Percentiles rank a stretch among this genome's conserved stretches.
Conservation (phyloP, 2,113 vertebrate genomes). For the Pontoporia blainvillei region DNA sequence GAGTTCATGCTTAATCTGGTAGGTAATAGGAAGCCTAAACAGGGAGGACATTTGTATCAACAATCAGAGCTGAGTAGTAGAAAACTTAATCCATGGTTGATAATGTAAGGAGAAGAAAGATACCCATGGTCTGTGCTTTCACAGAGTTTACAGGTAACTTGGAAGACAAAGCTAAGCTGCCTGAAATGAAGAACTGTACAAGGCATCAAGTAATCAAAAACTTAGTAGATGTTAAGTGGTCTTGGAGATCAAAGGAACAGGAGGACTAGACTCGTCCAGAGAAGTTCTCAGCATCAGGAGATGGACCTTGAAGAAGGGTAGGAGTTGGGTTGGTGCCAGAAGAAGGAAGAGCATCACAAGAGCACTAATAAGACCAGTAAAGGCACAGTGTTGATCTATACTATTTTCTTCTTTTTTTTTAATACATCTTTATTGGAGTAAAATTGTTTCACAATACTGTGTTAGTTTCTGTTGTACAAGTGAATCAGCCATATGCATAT, state of each 20-base stretch:
- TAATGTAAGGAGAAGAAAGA: background rate
- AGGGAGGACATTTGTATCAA: background rate
- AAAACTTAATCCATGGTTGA: background rate
- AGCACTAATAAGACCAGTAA: background rate
- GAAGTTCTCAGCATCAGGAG: background rate
- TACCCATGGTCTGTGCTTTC: background rate
- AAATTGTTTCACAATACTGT: no score
- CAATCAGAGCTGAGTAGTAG: background rate
- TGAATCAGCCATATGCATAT: no score
- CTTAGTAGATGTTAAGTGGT: background rate
- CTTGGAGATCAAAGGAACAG: background rate
- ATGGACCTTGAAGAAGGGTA: background rate
- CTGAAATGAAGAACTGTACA: background rate
- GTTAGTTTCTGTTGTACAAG: no score
- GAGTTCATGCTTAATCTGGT: background rate
- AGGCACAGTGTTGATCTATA: rapidly evolving
- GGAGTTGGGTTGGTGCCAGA: background rate
- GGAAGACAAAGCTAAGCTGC: background rate
- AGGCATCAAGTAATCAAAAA: background rate
- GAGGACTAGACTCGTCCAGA: background rate
- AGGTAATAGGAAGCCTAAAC: background rate
- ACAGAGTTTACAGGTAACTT: background rate
- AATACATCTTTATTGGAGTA: no score
- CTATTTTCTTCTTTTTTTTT: background rate
- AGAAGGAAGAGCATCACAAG: background rate